Base-by-base conservation (phyloP, 2,797 vertebrate genomes). In the Muraenolepis orangiensis region DNA sequence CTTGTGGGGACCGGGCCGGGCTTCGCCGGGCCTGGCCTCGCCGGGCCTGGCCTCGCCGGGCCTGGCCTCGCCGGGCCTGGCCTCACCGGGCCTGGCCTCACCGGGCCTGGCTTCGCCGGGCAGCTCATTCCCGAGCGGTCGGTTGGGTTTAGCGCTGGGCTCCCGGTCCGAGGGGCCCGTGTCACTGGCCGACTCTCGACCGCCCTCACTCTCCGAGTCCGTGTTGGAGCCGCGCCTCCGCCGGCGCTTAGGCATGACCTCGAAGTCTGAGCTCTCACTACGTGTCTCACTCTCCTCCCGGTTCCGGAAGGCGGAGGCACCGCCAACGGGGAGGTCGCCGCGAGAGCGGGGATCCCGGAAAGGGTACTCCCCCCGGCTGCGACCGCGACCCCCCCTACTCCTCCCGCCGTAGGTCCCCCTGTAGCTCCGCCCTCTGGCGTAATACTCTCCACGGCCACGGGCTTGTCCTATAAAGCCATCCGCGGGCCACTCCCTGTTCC, bases 251-350 rank as follows among this genome's bases (percentile, higher is more conserved):
- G 98, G 98, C 81, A 99, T 93, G 1, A 98, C 95, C 85, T 99
- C 98, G 81, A 98, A 97, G 88, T 99, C 98, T 0, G 98, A 99
- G 85, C 97, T 99, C 88, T 99, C 98, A 1, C 98, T 99, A n/a
- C 96, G 96, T 0, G 98, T 99, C 87, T 99, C 98, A 0, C 98
- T 99, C 86, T 99, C 98, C 80, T 99, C 98, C 46, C 98, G 91
- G 79, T 96, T 96, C 51, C 97, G 95, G 67, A 94, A 95, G 61
- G 94, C 93, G 28, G 87, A 82, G 2, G 90, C 82, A 0, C 94
- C 87, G 51, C 89, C 91, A 6, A 82, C 83, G 20, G 90, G 87
- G 5, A 94, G 87, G 78, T 99, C 97, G 0, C 93, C 81, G 46
- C 96, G 95, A 2, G 95, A 94, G 26, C 97, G 95, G 18, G 91